These are phyloP conservation scores for Phymorhynchus buccinoides DNA, from an alignment of 1,140 invertebrate species.

Conservation along the genomic window DNA sequence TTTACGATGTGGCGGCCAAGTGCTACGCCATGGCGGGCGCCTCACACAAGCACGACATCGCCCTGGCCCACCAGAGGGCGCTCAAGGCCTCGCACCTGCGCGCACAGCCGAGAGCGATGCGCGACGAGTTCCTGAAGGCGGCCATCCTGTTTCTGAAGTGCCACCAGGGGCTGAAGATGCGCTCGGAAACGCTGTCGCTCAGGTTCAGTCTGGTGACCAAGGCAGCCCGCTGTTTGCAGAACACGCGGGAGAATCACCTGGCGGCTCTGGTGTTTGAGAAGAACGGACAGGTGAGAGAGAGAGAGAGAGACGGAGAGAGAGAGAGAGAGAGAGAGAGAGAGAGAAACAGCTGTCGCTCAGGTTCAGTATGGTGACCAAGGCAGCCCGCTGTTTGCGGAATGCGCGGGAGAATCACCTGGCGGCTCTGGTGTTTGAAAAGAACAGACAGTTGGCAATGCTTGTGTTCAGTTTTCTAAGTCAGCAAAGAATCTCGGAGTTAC, in stretches of 20 bases:
- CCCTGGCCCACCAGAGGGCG: conserved; percentile 62
- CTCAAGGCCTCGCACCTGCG: conserved; percentile 56
- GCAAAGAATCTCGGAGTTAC: too few relatives aligned
- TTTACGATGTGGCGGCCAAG: conserved; percentile 67
- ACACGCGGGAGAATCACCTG: conserved; percentile 58
- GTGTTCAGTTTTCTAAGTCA: too few relatives aligned
- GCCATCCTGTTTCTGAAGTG: conserved; percentile 61
- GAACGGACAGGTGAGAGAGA: conserved; percentile 58
- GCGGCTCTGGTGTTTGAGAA: conserved; percentile 63
- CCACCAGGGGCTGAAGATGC: conserved; percentile 27
- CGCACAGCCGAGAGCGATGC: conserved; percentile 55
- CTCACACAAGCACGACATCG: conserved; percentile 56
- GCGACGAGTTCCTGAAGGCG: conserved; percentile 61
- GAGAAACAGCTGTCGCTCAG: too few relatives aligned
- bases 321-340: too few relatives aligned
- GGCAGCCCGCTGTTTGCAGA: conserved; percentile 64
- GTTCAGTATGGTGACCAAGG: too few relatives aligned
- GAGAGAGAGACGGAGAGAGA: too few relatives aligned
- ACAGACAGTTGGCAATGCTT: too few relatives aligned
- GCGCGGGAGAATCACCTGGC: too few relatives aligned
- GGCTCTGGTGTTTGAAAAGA: too few relatives aligned
- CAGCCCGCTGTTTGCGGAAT: too few relatives aligned
- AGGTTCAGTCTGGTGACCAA: conserved; percentile 41
- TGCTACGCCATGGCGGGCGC: conserved; percentile 58
- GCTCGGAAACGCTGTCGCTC: neutral